phyloP scores from a whole-genome alignment of 2,888 invertebrate species.

The Drosophila greeni region DNA sequence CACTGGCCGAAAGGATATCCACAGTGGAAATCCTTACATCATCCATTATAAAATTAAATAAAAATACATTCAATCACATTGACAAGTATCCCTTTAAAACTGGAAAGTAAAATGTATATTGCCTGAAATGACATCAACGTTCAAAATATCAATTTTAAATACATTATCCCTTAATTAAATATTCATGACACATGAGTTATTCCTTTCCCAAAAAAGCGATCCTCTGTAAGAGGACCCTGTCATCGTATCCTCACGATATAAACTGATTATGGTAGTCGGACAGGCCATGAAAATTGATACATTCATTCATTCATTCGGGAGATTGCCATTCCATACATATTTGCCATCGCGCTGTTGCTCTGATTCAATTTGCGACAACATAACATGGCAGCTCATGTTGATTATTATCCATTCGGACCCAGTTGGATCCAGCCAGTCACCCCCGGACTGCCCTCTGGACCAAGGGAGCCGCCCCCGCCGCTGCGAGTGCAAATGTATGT shows the following conservation, averaged over 20 bases:
- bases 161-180: not conserved
- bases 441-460: slow-evolving; percentile 4
- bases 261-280: slow-evolving; percentile 55
- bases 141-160: not conserved
- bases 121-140: not conserved
- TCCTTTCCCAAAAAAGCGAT: too few relatives aligned
- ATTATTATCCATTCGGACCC: slow-evolving; percentile 59
- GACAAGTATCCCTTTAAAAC: not conserved
- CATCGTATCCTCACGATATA: slow-evolving; percentile 28
- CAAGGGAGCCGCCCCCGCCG: slow-evolving; percentile 5
- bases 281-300: slow-evolving; percentile 58
- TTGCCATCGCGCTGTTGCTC: slow-evolving; percentile 46
- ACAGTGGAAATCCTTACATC: not conserved
- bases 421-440: slow-evolving; percentile 19
- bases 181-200: not conserved
- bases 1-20: not conserved
- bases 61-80: not conserved
- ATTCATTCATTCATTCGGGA: slow-evolving; percentile 55
- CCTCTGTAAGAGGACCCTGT: not conserved
- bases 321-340: slow-evolving; percentile 21
- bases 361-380: slow-evolving; percentile 69
- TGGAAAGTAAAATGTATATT: not conserved
- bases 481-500: slow-evolving; percentile 59
- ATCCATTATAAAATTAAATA: not conserved
- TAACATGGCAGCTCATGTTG: slow-evolving; percentile 67